Base-by-base conservation (phyloP, 2,888 invertebrate species). In the Drosophila dives region DNA sequence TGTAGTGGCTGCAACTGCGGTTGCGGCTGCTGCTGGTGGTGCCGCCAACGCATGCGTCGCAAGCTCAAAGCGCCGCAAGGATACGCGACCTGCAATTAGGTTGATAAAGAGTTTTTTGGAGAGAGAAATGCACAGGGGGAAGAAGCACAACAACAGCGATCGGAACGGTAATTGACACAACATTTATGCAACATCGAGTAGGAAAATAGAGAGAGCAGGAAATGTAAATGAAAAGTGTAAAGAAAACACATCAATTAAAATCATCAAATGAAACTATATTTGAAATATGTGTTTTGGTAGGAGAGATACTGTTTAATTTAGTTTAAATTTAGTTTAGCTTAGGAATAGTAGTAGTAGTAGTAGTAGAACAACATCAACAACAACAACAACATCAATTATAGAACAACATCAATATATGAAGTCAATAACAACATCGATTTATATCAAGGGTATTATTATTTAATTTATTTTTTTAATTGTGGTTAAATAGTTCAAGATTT, bases 331-430 rank as follows among this genome's bases (percentile, higher is more conserved):
- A 72, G 55, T 66, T 58, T 73, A 75, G 53, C 76, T 68, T 40
- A 56, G 49, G 70, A 80, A 48, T 79, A 79, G 65, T 70, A 83
- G 71, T 83, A 81, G 80, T 73, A 84, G 83, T 71, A 80, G 77
- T 74, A 72, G 76, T 72, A 84, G 75, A 77, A 85, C 83, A 84
- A 76, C 86, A 83, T 73, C 83, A 89, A 86, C 85, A 88, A 81
- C 87, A n/a, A n/a, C n/a, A 86, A 87, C 82, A 83, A 75, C 81
- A 83, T 85, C 77, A 82, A 91, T 74, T 86, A 83, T 84, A 81
- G 82, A 84, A 82, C 83, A 86, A 91, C 90, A 91, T 89, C 81
- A 80, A 90, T 88, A 87, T 80, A 84, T 89, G 90, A 82, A 89
- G 88, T 90, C 86, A 89, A 81, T 85, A 90, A 89, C 88, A 90